A percentile compares a stretch with the other conserved stretches of the same genome.
Evolutionary conservation across 2,888 invertebrate species (phyloP).

Genomic region (Aporophyla nigra): DNA sequence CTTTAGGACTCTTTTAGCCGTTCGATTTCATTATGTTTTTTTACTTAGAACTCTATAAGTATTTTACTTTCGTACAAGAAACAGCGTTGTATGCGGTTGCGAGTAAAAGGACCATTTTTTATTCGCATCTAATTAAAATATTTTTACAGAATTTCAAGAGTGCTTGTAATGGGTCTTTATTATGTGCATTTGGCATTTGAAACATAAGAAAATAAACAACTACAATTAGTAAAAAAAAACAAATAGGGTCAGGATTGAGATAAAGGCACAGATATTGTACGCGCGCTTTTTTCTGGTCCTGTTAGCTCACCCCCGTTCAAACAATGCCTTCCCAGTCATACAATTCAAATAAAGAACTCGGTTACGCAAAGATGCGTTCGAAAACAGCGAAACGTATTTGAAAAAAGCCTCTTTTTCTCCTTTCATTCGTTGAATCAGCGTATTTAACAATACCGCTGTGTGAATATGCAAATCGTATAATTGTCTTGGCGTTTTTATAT

Average conservation of each 20-base stretch:
- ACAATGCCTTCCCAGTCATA: conserved; percentile 75
- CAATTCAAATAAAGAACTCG: conserved; percentile 82
- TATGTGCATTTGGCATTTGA: too few relatives aligned
- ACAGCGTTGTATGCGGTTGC: not conserved
- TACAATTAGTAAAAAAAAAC: conserved; percentile 29
- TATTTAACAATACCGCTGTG: conserved; percentile 76
- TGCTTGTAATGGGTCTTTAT: not conserved
- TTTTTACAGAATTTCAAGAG: not conserved
- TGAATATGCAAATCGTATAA: conserved; percentile 89
- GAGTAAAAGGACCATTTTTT: not conserved
- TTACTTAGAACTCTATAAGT: not conserved
- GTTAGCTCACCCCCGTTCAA: conserved; percentile 63
- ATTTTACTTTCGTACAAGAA: not conserved
- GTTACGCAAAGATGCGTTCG: conserved; percentile 87
- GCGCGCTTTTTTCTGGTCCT: conserved; percentile 48
- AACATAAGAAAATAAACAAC: too few relatives aligned
- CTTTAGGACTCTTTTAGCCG: not conserved
- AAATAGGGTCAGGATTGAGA: conserved; percentile 35
- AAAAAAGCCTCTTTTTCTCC: conserved; percentile 72
- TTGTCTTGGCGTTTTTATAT: conserved; percentile 81
- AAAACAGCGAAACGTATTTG: conserved; percentile 75
- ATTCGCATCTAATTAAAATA: not conserved
- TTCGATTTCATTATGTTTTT: not conserved
- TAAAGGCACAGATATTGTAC: conserved; percentile 38
- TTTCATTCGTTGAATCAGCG: conserved; percentile 80